Evolutionary conservation across 2,797 vertebrate genomes (phyloP), one percentile per base, ranked within the genome.

Genomic region (Mico argentatus): DNA sequence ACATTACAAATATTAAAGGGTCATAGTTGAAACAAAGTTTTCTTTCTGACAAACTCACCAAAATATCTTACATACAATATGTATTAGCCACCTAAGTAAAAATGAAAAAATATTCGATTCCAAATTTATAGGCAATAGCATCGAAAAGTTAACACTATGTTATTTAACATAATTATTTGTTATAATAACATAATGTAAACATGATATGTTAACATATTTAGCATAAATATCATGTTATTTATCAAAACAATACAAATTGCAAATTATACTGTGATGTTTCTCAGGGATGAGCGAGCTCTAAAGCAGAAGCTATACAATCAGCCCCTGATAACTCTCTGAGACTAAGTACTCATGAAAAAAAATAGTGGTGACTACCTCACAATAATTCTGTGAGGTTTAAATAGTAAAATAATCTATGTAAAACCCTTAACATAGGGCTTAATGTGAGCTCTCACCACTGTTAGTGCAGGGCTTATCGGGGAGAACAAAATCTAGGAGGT

Each of bases 141-240:
- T 64, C 85, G 41, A 52, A 39, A 90, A 9, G 19, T 82, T 81
- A 82, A 81, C 39, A 72, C 15, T 59, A 84, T 81, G 11, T 48
- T 80, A 72, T 67, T 84, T 7, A 52, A 67, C 41, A 83, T 57
- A 87, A 57, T 61, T 76, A 76, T 72, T 93, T 86, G 13, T 44
- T 79, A 72, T 24, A 50, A 17, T 59, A 81, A 70, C 6, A 77
- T 84, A 90, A 67, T 8, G 5, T 55, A 81, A 88, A 59, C 79
- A 88, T 61, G 4, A 52, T 20, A 30, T 72, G 36, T 81, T 76
- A 93, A 52, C 52, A 82, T 61, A 77, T 86, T 80, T 92, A 92
- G 26, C 36, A 93, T 77, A 92, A 92, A 87, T 67, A 41, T 44
- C 27, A 91, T 92, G 19, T 57, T 94, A 86, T 44, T 86, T 87